Conservation (phyloP, 23 tunicate genomes). For the Diplosoma virens region DNA sequence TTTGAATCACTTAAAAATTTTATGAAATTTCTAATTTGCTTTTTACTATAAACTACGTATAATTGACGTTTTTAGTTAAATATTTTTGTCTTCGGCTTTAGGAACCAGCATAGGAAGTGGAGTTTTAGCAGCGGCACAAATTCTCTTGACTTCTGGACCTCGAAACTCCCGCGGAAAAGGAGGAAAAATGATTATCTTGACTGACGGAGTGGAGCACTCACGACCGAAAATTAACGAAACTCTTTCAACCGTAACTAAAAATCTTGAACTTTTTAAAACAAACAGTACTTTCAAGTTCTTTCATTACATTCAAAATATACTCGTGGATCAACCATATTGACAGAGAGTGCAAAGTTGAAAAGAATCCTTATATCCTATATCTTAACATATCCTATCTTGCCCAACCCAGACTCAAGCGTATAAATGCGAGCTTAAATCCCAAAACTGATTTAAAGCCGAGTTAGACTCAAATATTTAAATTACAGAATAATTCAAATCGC, state of each 20-base stretch:
- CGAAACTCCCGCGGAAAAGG: conserved; percentile 36
- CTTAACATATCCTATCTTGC: background rate
- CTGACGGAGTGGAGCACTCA: conserved; percentile 83
- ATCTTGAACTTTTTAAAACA: background rate
- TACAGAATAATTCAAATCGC: background rate
- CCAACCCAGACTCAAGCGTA: background rate
- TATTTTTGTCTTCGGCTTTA: background rate
- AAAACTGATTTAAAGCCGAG: background rate
- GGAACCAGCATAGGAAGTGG: conserved; percentile 95
- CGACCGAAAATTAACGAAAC: conserved; percentile 77
- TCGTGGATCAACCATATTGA: no score
- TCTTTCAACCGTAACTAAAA: background rate
- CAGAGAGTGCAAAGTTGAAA: no score
- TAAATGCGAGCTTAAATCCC: background rate
- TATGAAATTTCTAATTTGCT: no score
- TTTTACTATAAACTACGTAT: background rate
- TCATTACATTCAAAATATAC: no score
- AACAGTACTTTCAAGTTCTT: background rate
- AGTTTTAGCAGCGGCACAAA: conserved; percentile 35
- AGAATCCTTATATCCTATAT: no score
- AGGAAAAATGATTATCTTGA: conserved; percentile 71
- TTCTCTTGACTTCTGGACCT: conserved; percentile 59
- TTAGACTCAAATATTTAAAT: background rate
- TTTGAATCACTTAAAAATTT: no score
- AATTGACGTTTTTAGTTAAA: background rate